These are phyloP conservation scores for Acipenser transmontanus DNA, from an alignment of 2,797 vertebrate species.

Conservation along the genomic window DNA sequence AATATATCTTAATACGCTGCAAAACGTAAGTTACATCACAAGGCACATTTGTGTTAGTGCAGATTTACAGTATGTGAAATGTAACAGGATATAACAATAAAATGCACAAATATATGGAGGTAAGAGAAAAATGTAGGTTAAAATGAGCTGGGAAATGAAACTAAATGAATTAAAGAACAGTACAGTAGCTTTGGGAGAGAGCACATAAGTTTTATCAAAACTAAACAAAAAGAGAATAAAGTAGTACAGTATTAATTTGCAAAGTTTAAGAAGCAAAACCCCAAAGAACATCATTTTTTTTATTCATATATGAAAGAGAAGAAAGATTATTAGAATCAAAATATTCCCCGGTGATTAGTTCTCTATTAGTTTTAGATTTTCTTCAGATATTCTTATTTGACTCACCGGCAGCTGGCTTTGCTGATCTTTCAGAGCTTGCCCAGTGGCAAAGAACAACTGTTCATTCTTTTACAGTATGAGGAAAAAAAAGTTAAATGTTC, in stretches of 20 bases:
- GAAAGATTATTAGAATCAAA: conserved; percentile 24
- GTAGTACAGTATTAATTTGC: conserved; percentile 60
- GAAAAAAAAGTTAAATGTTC: conserved; percentile 45
- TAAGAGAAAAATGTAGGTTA: no score
- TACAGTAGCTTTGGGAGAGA: no score
- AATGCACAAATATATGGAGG: no score
- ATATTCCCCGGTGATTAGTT: conserved; percentile 62
- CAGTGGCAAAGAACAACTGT: conserved; percentile 85
- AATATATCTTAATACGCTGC: no score
- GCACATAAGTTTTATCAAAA: no score
- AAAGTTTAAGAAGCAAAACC: conserved; percentile 60
- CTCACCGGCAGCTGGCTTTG: conserved; percentile 78
- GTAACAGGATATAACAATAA: no score
- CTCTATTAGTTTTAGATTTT: conserved; percentile 52
- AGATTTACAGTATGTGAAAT: no score
- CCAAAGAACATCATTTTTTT: conserved; percentile 59
- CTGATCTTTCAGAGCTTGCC: conserved; percentile 79
- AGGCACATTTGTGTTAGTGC: no score
- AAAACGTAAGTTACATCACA: no score
- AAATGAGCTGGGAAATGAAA: no score
- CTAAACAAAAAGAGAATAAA: conserved; percentile 48
- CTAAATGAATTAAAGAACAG: no score
- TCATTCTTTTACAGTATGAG: conserved; percentile 76
- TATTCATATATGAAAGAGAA: conserved; percentile 51
- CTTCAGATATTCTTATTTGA: conserved; percentile 45